A percentile compares a stretch with the other conserved stretches of the same genome.
These are phyloP conservation scores for Agriopis leucophaearia DNA, from an alignment of 2,888 invertebrate species.

Conservation along the genomic window DNA sequence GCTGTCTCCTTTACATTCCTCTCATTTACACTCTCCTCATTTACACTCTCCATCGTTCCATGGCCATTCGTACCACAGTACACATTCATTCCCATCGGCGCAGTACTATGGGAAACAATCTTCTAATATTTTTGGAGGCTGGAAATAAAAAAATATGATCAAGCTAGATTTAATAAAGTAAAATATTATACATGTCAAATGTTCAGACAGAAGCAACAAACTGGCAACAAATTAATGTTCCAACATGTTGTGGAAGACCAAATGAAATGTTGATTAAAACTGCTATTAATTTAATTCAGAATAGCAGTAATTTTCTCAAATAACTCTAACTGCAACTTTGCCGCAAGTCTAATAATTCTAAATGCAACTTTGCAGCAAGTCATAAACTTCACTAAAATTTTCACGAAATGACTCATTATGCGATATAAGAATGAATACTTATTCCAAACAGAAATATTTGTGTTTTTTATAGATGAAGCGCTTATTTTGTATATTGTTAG, in stretches of 20 bases:
- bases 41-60: conserved; percentile 22
- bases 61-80: conserved; percentile 25
- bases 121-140: conserved; percentile 26
- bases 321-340: too few relatives aligned
- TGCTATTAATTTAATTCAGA: too few relatives aligned
- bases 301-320: too few relatives aligned
- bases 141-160: conserved; percentile 3
- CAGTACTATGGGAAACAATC: conserved; percentile 40
- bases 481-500: conserved; percentile 28
- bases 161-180: neutral
- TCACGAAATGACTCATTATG: too few relatives aligned
- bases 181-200: neutral
- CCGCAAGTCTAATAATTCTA: too few relatives aligned
- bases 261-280: too few relatives aligned
- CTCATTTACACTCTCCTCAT: conserved; percentile 8
- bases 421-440: neutral
- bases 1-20: conserved; percentile 5
- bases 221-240: neutral
- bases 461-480: conserved; percentile 2
- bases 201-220: too few relatives aligned
- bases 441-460: neutral
- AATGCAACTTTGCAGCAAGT: too few relatives aligned
- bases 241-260: neutral
- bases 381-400: neutral
- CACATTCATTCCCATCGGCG: conserved; percentile 21